Percentiles rank a stretch among this genome's conserved stretches.
These are phyloP conservation scores for Endomychus coccineus DNA, from an alignment of 2,888 invertebrate genomes.

Conservation along the genomic window DNA sequence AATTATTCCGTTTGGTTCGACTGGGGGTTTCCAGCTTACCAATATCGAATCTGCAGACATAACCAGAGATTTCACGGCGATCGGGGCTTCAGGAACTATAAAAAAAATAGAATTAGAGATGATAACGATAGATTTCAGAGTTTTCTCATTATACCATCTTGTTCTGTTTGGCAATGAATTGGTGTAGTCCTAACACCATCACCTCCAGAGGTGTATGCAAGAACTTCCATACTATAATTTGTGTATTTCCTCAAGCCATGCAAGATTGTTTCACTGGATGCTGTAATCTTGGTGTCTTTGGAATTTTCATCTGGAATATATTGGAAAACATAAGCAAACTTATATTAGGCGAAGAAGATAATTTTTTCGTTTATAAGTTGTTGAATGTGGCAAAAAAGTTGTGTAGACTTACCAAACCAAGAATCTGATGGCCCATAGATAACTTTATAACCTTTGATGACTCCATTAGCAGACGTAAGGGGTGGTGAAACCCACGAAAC, in stretches of 20 bases:
- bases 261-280: constrained; percentile 88
- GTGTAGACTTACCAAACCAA: constrained; percentile 87
- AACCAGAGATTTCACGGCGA: constrained; percentile 86
- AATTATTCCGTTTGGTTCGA: constrained; percentile 86
- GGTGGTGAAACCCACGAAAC: constrained; percentile 94
- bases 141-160: constrained; percentile 67
- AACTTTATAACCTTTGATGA: constrained; percentile 93
- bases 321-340: background rate
- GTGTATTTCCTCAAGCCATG: constrained; percentile 91
- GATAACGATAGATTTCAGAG: background rate
- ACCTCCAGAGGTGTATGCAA: constrained; percentile 91
- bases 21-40: constrained; percentile 89
- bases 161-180: constrained; percentile 90
- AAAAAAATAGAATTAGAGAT: constrained; percentile 3
- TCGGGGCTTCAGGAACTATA: constrained; percentile 86
- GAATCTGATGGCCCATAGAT: constrained; percentile 85
- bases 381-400: too few species aligned
- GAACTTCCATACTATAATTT: constrained; percentile 94
- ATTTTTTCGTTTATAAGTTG: too few species aligned
- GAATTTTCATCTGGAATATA: constrained; percentile 67
- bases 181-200: constrained; percentile 84
- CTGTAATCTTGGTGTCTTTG: constrained; percentile 84
- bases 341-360: background rate
- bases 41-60: constrained; percentile 88
- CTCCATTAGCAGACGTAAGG: constrained; percentile 83